Conservation (phyloP, 2,888 invertebrate genomes). For the Spisula subtruncata region DNA sequence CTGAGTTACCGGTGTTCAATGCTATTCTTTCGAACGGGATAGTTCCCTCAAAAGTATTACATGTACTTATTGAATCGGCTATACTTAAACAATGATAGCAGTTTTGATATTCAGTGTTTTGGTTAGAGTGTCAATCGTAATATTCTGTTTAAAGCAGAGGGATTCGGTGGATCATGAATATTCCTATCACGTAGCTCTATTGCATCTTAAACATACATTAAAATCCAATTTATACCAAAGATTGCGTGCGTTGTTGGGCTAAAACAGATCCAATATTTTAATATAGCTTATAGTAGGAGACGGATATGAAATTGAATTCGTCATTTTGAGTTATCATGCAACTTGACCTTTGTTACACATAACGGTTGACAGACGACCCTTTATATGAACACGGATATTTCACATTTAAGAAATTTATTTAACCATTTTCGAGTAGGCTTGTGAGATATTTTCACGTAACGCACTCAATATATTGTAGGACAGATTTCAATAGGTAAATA, state of each 20-base stretch:
- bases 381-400: background rate
- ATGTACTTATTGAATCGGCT: too few species aligned
- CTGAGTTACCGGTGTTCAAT: too few species aligned
- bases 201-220: slow-evolving; percentile 15
- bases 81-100: too few species aligned
- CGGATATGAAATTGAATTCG: background rate
- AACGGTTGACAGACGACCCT: background rate
- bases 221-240: background rate
- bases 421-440: slow-evolving; percentile 6
- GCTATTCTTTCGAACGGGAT: too few species aligned
- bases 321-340: background rate
- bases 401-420: slow-evolving; percentile 3
- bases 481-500: background rate
- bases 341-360: background rate
- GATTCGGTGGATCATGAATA: background rate
- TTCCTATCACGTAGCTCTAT: background rate
- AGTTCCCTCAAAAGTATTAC: too few species aligned
- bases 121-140: background rate
- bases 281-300: slow-evolving; percentile 11
- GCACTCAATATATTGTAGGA: background rate
- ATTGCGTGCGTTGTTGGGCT: background rate
- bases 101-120: too few species aligned
- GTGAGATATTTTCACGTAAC: background rate
- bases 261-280: background rate
- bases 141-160: background rate